Evolutionary conservation across 2,113 vertebrate species (phyloP).

Genomic region (Oreotragus oreotragus): DNA sequence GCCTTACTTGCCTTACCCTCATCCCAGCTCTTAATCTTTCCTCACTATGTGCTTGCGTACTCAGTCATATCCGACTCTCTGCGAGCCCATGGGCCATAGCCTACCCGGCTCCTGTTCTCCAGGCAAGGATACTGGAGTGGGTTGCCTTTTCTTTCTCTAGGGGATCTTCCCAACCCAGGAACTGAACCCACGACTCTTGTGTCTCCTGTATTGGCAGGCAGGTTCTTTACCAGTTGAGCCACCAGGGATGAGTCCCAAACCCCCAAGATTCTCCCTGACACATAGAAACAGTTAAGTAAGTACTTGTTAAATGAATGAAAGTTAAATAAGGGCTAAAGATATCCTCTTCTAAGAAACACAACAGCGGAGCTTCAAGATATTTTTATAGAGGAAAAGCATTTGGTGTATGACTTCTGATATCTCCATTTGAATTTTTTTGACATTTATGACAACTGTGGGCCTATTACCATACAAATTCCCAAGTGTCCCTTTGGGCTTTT

Average conservation of each 20-base stretch:
- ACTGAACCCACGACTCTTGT: neutral
- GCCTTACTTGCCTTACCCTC: neutral
- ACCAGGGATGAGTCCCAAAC: neutral
- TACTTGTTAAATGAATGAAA: neutral
- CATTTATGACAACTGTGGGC: neutral
- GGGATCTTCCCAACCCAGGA: neutral
- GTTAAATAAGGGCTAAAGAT: neutral
- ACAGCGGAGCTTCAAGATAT: neutral
- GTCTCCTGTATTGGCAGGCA: neutral
- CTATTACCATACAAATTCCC: neutral
- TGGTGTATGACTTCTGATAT: neutral
- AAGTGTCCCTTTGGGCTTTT: neutral
- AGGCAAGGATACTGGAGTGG: neutral
- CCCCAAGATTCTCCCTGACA: neutral
- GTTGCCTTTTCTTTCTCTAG: neutral
- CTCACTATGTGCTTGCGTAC: accelerated
- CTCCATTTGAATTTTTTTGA: neutral
- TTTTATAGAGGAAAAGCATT: neutral
- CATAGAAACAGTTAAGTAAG: neutral
- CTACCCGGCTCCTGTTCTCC: neutral
- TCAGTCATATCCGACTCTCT: neutral
- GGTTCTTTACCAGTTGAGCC: neutral
- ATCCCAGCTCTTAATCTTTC: neutral
- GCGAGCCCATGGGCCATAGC: neutral
- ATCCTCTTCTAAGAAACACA: neutral